Conservation (phyloP, 2,113 vertebrate species). For the Pseudopodoces humilis region DNA sequence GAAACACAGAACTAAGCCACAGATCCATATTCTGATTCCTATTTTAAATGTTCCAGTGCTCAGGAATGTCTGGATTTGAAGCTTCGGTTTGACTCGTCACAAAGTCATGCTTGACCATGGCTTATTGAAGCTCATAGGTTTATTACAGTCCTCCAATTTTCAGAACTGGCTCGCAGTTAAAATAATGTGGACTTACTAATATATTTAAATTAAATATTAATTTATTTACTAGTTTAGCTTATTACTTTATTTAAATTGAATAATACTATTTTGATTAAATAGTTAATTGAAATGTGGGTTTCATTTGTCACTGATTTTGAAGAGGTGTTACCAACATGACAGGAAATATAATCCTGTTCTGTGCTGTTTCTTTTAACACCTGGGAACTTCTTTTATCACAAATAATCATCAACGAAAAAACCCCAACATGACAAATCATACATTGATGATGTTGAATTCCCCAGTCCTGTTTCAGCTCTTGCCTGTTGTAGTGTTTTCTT, state of each 20-base stretch:
- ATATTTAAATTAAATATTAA: background rate
- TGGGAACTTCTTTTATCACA: background rate
- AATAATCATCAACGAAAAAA: background rate
- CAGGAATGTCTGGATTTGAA: background rate
- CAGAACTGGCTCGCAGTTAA: background rate
- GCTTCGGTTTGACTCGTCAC: background rate
- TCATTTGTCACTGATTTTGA: background rate
- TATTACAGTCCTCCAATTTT: background rate
- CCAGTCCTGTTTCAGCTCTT: background rate
- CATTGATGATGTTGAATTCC: background rate
- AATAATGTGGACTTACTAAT: background rate
- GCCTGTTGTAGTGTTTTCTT: background rate
- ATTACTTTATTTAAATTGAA: background rate
- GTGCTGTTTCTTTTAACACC: background rate
- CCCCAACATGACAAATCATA: background rate
- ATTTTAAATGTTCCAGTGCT: background rate
- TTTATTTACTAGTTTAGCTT: background rate
- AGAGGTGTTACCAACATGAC: background rate
- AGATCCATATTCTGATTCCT: background rate
- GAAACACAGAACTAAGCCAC: background rate
- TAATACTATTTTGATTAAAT: background rate
- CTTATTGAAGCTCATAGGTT: background rate
- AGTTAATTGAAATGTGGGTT: background rate
- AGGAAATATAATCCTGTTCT: background rate
- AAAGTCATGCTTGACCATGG: background rate